Evolutionary conservation across 2,888 invertebrate species (phyloP).

Genomic region (Lucinisca nassula): DNA sequence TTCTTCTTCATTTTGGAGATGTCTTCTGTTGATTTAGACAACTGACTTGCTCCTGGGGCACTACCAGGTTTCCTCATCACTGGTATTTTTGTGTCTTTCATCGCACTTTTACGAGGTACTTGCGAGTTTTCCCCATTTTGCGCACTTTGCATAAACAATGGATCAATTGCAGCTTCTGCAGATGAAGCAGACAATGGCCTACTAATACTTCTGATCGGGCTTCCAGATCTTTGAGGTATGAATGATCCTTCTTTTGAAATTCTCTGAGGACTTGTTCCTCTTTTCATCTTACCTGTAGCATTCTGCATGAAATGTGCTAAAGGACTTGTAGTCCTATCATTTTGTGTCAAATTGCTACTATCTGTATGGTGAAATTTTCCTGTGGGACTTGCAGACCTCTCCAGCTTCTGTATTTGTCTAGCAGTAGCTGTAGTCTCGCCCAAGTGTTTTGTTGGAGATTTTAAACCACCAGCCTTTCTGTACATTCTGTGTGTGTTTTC

Average conservation of each 20-base stretch:
- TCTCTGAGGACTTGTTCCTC: constrained; percentile 50
- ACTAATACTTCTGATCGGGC: constrained; percentile 53
- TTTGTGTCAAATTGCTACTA: background rate
- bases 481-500: constrained; percentile 63
- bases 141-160: background rate
- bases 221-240: constrained; percentile 61
- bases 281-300: constrained; percentile 19
- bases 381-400: constrained; percentile 60
- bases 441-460: constrained; percentile 39
- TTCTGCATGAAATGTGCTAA: constrained; percentile 42
- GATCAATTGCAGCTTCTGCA: constrained; percentile 10
- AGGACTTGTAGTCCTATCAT: constrained; percentile 54
- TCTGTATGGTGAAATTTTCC: constrained; percentile 31
- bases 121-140: background rate
- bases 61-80: constrained; percentile 64
- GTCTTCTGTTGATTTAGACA: constrained; percentile 76
- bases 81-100: constrained; percentile 76
- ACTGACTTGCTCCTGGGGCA: constrained; percentile 20
- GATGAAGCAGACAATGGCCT: constrained; percentile 59
- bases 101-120: constrained; percentile 48
- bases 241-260: constrained; percentile 47
- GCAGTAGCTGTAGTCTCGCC: constrained; percentile 55
- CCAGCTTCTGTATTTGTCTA: constrained; percentile 62
- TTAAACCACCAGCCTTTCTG: constrained; percentile 47
- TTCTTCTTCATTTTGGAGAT: constrained; percentile 77